These are phyloP conservation scores for Pseudorhiza aurosa DNA, from an alignment of 30 jellyfish, hydroid and myxozoan species.

Conservation along the genomic window DNA sequence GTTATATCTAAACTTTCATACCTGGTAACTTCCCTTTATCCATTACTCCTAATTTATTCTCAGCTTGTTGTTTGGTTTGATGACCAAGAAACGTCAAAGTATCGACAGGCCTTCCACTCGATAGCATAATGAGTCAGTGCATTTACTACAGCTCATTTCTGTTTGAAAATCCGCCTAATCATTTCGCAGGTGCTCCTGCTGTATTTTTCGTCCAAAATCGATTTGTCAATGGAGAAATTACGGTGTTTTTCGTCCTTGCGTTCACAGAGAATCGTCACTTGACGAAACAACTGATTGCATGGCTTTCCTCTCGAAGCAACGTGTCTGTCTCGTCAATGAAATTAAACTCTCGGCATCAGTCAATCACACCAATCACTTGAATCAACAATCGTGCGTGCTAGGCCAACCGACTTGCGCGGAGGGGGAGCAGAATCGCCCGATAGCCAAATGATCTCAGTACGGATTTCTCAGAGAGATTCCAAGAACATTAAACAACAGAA, in stretches of 20 bases:
- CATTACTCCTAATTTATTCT: background rate
- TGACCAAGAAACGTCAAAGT: constrained; percentile 31
- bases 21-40: constrained; percentile 44
- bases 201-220: constrained; percentile 12
- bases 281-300: background rate
- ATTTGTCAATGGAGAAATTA: constrained; percentile 4
- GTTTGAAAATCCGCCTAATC: constrained; percentile 20
- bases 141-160: constrained; percentile 60
- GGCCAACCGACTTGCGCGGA: too few relatives aligned
- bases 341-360: background rate
- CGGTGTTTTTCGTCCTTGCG: background rate
- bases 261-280: background rate
- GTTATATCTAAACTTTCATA: background rate
- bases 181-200: constrained; percentile 57
- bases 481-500: too few relatives aligned
- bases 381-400: too few relatives aligned
- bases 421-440: too few relatives aligned
- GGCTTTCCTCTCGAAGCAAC: background rate
- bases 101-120: constrained; percentile 55
- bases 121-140: constrained; percentile 51
- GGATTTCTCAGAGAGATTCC: too few relatives aligned
- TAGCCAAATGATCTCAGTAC: too few relatives aligned
- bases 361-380: constrained; percentile 4
- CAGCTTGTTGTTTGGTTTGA: constrained; percentile 29
- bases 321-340: constrained; percentile 39